Conservation (phyloP, 2,113 vertebrate genomes). For the Donacobius atricapilla region DNA sequence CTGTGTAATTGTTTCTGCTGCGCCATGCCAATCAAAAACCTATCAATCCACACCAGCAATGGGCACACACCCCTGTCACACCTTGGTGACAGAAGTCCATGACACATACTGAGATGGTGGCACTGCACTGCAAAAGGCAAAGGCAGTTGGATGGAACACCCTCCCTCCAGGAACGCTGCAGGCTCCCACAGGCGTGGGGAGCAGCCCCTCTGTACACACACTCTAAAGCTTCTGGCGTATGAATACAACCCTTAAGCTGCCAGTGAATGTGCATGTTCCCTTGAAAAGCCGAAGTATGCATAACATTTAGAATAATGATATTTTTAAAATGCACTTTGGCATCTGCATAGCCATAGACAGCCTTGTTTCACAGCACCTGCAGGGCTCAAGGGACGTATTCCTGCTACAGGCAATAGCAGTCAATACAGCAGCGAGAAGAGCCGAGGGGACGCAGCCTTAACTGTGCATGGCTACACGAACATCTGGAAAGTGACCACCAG, state of each 20-base stretch:
- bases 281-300: neutral
- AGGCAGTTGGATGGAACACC: neutral
- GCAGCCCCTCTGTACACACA: neutral
- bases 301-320: neutral
- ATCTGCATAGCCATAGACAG: neutral
- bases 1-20: neutral
- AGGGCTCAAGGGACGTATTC: neutral
- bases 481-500: neutral
- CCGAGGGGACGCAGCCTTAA: neutral
- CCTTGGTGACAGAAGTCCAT: neutral
- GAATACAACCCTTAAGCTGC: neutral
- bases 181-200: neutral
- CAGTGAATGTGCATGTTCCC: neutral
- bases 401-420: neutral
- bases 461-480: neutral
- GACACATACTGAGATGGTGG: neutral
- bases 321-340: neutral
- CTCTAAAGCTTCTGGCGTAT: neutral
- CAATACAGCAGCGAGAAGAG: neutral
- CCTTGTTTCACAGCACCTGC: neutral
- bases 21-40: neutral
- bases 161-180: neutral
- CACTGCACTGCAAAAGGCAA: neutral
- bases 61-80: neutral
- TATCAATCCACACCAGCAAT: neutral